Evolutionary conservation across 2,797 vertebrate species (phyloP).

Genomic region (Telmatherina bonti): DNA sequence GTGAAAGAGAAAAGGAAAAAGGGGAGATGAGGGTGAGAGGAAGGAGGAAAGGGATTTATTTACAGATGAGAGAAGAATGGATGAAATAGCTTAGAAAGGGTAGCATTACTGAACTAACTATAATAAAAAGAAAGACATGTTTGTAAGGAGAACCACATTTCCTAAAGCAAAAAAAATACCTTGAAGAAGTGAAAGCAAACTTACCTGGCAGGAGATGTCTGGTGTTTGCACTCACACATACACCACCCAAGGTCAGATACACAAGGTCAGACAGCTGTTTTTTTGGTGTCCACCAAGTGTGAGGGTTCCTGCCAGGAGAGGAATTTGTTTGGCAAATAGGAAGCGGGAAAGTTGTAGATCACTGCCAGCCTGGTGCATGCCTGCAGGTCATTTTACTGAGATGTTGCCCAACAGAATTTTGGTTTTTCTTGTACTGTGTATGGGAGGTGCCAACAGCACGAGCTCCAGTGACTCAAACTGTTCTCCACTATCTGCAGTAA

Average conservation of each 20-base stretch:
- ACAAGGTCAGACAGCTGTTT: conserved; percentile 63
- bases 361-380: conserved; percentile 2
- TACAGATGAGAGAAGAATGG: conserved; percentile 12
- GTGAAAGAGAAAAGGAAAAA: conserved; percentile 38
- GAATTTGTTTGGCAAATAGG: conserved; percentile 18
- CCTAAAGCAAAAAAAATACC: neutral
- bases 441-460: neutral
- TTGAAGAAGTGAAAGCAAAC: neutral
- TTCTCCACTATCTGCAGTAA: neutral
- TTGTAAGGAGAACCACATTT: neutral
- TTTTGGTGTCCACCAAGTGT: conserved; percentile 83
- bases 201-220: conserved; percentile 45
- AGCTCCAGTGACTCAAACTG: neutral
- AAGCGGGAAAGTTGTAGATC: neutral
- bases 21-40: conserved; percentile 26
- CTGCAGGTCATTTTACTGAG: neutral
- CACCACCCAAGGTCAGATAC: conserved; percentile 47
- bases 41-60: conserved; percentile 14
- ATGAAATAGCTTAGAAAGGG: conserved; percentile 31
- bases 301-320: conserved; percentile 40
- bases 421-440: neutral
- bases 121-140: neutral
- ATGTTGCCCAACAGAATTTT: neutral
- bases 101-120: neutral
- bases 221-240: conserved; percentile 21